Evolutionary conservation across 2,797 vertebrate genomes (phyloP), one percentile per base, ranked within the genome.

Genomic region (Coendou prehensilis): DNA sequence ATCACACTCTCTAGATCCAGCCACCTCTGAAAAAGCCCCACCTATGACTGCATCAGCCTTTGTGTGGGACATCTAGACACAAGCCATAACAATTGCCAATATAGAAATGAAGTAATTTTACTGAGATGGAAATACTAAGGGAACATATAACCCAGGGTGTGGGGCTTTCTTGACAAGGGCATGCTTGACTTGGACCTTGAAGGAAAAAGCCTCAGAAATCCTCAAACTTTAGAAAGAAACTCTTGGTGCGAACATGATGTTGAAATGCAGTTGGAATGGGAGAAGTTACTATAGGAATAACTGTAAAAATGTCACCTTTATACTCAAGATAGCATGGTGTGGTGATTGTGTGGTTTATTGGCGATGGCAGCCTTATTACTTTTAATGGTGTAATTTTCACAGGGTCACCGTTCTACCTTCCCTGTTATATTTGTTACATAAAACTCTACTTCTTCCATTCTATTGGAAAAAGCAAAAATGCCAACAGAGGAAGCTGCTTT

Each of bases 361-460:
- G 30, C 57, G 95, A 95, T 69, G 89, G 83, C 95, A 96, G 89
- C 47, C 94, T 94, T 97, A 93, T 95, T 96, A 96, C 79, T 95
- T 96, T 96, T 92, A 96, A 95, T 97, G 91, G 45, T 87, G 20
- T 91, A 93, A 97, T 97, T 97, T 97, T 97, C 96, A 79, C 88
- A 94, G 92, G 93, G 83, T 95, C 88, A 75, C 83, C 9, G 7
- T 95, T 97, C 76, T 97, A 87, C 80, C 96, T 97, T 97, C 15
- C 67, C 80, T 97, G 64, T 96, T 97, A 80, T 92, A 92, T 93
- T 56, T 92, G 76, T 95, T 96, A 95, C 83, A 93, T 92, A 95
- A 98, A 97, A 93, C 52, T 97, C 28, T 59, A 87, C 82, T 95
- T 95, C 91, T 87, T 95, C 10, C 9, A 50, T 90, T 75, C 63